Evolutionary conservation across 53 echinoderm and acorn worm species (phyloP).

Genomic region (Patiria pectinifera): DNA sequence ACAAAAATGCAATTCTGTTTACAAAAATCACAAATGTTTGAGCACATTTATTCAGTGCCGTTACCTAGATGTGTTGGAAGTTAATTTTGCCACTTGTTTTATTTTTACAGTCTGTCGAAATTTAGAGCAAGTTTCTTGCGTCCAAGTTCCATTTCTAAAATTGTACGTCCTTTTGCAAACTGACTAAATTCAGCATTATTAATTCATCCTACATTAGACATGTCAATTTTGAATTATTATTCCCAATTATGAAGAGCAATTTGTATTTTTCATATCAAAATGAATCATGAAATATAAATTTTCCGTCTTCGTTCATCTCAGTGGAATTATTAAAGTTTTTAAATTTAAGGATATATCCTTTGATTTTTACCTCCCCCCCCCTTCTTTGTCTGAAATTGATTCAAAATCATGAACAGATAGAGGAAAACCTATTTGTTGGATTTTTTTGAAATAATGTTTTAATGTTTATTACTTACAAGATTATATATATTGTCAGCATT

Average conservation of each 20-base stretch:
- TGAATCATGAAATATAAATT: conserved; percentile 19
- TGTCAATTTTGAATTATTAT: not conserved
- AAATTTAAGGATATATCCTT: conserved; percentile 37
- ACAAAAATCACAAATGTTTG: not conserved
- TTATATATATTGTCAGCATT: conserved; percentile 41
- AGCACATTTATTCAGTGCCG: not conserved
- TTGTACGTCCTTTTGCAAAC: not conserved
- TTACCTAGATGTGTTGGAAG: not conserved
- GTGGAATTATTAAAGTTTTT: not conserved
- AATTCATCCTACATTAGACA: not conserved
- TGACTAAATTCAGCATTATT: not conserved
- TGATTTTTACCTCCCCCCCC: not conserved
- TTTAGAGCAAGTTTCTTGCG: not conserved
- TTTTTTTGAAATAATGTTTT: conserved; percentile 39
- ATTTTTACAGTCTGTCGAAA: not conserved
- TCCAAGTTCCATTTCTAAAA: not conserved
- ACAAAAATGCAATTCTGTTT: not conserved
- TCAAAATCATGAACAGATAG: not conserved
- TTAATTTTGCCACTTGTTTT: not conserved
- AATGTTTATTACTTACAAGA: conserved; percentile 49
- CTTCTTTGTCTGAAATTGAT: not conserved
- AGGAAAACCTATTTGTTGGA: not conserved
- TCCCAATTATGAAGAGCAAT: not conserved
- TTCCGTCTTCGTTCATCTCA: not conserved
- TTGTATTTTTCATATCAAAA: conserved; percentile 2